phyloP scores from a whole-genome alignment of 2,797 vertebrate species.

The Thunnus albacares region DNA sequence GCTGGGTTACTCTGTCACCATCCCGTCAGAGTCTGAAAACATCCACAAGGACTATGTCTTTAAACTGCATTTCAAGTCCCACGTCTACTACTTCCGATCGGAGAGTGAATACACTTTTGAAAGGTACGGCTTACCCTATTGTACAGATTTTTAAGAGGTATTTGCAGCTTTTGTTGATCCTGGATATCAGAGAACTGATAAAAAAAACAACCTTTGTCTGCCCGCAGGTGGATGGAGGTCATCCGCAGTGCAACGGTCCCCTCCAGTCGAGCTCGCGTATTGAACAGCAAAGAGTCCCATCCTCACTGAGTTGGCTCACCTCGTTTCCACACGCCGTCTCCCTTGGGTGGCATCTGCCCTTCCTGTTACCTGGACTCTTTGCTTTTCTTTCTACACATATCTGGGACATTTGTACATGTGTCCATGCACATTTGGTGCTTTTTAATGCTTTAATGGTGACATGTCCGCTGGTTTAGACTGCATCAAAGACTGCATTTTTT shows the following conservation, averaged over 20 bases:
- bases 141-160: neutral
- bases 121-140: conserved; percentile 82
- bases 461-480: conserved; percentile 86
- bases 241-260: conserved; percentile 96
- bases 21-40: conserved; percentile 94
- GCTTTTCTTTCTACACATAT: conserved; percentile 76
- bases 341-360: conserved; percentile 51
- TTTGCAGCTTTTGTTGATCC: neutral
- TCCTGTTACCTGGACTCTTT: conserved; percentile 49
- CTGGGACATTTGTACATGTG: conserved; percentile 82
- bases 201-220: conserved; percentile 6
- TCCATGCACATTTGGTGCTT: conserved; percentile 87
- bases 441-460: conserved; percentile 86
- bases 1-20: conserved; percentile 95
- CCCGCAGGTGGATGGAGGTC: conserved; percentile 96
- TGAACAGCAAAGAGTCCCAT: conserved; percentile 91
- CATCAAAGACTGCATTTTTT: conserved; percentile 87
- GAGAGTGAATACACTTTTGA: conserved; percentile 98
- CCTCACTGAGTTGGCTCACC: conserved; percentile 84
- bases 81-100: conserved; percentile 98
- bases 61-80: conserved; percentile 99
- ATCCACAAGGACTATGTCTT: conserved; percentile 99
- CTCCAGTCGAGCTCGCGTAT: conserved; percentile 84
- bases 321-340: conserved; percentile 34
- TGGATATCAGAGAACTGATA: neutral